Evolutionary conservation across 2,888 invertebrate species (phyloP).

Genomic region (Meteorus colon): DNA sequence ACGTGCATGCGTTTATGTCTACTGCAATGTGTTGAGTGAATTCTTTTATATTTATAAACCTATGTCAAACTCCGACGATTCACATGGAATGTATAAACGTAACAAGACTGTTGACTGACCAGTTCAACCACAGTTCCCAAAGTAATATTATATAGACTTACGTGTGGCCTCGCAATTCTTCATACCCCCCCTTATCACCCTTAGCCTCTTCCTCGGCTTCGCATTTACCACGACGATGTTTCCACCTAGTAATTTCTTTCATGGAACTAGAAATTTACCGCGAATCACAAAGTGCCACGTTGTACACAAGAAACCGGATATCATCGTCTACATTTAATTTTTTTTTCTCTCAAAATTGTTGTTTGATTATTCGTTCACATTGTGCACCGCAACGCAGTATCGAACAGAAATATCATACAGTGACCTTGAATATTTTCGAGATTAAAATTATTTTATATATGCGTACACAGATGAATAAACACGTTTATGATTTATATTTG

Average conservation of each 20-base stretch:
- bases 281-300: slow-evolving; percentile 61
- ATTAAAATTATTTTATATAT: slow-evolving; percentile 8
- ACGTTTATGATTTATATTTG: slow-evolving; percentile 21
- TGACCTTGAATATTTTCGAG: background rate
- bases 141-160: slow-evolving; percentile 49
- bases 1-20: slow-evolving; percentile 11
- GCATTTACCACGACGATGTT: slow-evolving; percentile 49
- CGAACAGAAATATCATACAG: background rate
- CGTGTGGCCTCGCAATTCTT: slow-evolving; percentile 38
- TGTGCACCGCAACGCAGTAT: background rate
- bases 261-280: slow-evolving; percentile 63
- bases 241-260: slow-evolving; percentile 59
- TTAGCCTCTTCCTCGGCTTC: slow-evolving; percentile 30
- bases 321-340: slow-evolving; percentile 35
- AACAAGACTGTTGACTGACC: slow-evolving; percentile 59
- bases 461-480: slow-evolving; percentile 13
- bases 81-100: slow-evolving; percentile 54
- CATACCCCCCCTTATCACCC: slow-evolving; percentile 24
- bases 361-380: background rate
- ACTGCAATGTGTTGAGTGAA: slow-evolving; percentile 15
- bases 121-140: slow-evolving; percentile 50
- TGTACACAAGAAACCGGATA: slow-evolving; percentile 48
- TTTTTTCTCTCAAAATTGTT: slow-evolving; percentile 21
- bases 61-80: slow-evolving; percentile 22
- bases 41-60: slow-evolving; percentile 2